These are phyloP conservation scores for Spodoptera litura DNA, from an alignment of 1,140 invertebrate species.

Conservation along the genomic window DNA sequence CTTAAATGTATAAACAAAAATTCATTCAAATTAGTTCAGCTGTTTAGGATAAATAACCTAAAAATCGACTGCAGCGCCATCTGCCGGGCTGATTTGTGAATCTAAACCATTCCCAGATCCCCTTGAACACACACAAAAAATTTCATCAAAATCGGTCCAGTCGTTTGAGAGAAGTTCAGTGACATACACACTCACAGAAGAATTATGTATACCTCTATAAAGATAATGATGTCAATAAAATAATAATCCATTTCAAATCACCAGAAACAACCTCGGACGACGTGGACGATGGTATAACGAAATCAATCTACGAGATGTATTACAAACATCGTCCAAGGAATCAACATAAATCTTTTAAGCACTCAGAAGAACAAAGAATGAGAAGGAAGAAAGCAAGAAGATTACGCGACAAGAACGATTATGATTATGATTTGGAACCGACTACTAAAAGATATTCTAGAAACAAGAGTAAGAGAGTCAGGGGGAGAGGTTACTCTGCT, in stretches of 20 bases:
- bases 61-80: too few species aligned
- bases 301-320: slow-evolving; percentile 80
- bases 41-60: too few species aligned
- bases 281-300: slow-evolving; percentile 71
- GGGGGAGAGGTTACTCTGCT: slow-evolving; percentile 25
- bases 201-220: too few species aligned
- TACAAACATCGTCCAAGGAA: slow-evolving; percentile 60
- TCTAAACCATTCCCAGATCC: too few species aligned
- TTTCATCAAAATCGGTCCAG: too few species aligned
- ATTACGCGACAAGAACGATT: slow-evolving; percentile 43
- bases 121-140: too few species aligned
- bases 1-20: too few species aligned
- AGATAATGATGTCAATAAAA: too few species aligned
- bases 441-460: slow-evolving; percentile 49
- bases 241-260: not conserved
- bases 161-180: too few species aligned
- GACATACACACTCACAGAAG: too few species aligned
- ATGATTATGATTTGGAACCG: slow-evolving; percentile 41
- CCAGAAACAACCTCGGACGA: slow-evolving; percentile 53
- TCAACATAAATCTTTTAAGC: slow-evolving; percentile 45
- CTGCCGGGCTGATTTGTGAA: too few species aligned
- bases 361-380: slow-evolving; percentile 50
- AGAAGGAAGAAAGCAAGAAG: slow-evolving; percentile 50
- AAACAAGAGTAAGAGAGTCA: slow-evolving; percentile 37
- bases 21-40: too few species aligned